Evolutionary conservation across 2,797 vertebrate genomes (phyloP).

Genomic region (Sarcophilus harrisii): DNA sequence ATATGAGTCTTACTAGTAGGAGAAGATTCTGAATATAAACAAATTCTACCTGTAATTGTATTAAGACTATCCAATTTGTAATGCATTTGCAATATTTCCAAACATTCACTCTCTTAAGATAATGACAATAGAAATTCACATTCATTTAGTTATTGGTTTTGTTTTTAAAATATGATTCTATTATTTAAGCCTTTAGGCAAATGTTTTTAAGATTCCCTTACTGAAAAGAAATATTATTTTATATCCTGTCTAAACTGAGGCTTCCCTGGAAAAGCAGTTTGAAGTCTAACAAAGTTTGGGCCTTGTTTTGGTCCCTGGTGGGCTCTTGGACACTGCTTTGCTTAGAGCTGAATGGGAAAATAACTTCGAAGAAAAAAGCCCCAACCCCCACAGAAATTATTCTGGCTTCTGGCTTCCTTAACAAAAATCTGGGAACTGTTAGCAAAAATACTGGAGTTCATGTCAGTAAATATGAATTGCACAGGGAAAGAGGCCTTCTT

Average conservation of each 20-base stretch:
- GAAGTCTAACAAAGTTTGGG: neutral
- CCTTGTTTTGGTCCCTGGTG: neutral
- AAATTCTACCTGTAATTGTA: slow-evolving; percentile 7
- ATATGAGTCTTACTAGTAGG: slow-evolving; percentile 29
- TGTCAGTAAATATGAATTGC: neutral
- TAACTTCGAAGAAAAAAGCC: neutral
- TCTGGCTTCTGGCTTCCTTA: neutral
- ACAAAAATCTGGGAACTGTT: neutral
- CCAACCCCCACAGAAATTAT: neutral
- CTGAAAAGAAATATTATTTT: neutral
- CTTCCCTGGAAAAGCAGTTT: neutral
- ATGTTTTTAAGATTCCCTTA: neutral
- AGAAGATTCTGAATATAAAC: neutral
- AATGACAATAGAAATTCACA: neutral
- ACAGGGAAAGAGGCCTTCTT: neutral
- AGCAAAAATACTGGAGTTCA: neutral
- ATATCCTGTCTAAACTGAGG: neutral
- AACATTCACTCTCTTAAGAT: neutral
- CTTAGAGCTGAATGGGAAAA: neutral
- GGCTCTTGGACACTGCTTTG: neutral
- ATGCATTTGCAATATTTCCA: neutral
- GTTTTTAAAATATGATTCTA: neutral
- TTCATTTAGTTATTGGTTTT: neutral
- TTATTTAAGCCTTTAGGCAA: neutral
- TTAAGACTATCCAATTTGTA: neutral